These are phyloP conservation scores for Xenops minutus DNA, from an alignment of 2,797 vertebrate genomes.

Conservation along the genomic window DNA sequence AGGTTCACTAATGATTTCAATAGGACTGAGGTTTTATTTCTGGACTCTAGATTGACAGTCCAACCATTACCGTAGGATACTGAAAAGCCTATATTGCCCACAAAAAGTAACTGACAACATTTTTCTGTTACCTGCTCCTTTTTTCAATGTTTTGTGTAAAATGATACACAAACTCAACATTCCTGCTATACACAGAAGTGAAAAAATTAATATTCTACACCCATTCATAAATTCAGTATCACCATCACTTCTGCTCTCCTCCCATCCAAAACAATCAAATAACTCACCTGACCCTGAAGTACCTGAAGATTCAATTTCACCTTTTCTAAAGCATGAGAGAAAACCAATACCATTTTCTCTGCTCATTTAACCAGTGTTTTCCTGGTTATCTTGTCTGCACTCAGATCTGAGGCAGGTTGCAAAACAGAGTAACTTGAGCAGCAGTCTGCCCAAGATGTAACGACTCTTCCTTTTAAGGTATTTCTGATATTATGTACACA, in stretches of 20 bases:
- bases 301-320: not conserved
- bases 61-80: not conserved
- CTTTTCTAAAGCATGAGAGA: not conserved
- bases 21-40: not conserved
- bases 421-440: not conserved
- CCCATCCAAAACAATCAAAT: not conserved
- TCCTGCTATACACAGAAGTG: not conserved
- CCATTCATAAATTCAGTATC: not conserved
- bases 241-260: not conserved
- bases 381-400: not conserved
- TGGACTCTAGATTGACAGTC: not conserved
- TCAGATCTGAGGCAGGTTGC: not conserved
- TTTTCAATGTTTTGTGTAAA: not conserved
- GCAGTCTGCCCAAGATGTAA: not conserved
- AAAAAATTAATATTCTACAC: not conserved
- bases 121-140: not conserved
- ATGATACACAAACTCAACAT: not conserved
- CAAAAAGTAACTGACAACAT: not conserved
- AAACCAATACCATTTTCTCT: not conserved
- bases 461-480: not conserved
- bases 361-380: not conserved
- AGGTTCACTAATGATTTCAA: constrained; percentile 6
- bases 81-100: not conserved
- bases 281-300: not conserved
- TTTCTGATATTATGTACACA: not conserved